Conservation (phyloP, 2,888 invertebrate genomes). For the Selenia dentaria region DNA sequence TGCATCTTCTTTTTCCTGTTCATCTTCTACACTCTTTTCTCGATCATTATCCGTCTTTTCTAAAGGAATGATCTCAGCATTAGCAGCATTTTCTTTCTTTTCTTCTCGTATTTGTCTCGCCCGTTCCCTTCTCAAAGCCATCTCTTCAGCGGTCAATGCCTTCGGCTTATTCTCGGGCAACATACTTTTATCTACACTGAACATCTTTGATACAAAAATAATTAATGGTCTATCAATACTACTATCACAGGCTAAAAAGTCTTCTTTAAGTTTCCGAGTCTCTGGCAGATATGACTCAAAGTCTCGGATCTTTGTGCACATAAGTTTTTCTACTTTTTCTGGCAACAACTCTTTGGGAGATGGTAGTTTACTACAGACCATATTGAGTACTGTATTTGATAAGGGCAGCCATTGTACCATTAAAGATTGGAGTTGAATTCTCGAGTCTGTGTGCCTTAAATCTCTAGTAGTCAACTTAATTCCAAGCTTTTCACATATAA, state of each 20-base stretch:
- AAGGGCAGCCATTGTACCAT: slow-evolving; percentile 96
- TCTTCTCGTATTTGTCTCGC: slow-evolving; percentile 88
- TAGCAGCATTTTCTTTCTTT: slow-evolving; percentile 62
- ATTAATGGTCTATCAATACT: slow-evolving; percentile 87
- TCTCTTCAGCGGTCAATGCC: slow-evolving; percentile 90
- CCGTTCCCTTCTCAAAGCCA: slow-evolving; percentile 87
- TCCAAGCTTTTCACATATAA: slow-evolving; percentile 90
- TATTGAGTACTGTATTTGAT: slow-evolving; percentile 91
- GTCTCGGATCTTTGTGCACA: slow-evolving; percentile 89
- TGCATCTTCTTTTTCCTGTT: slow-evolving; percentile 52
- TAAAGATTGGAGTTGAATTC: slow-evolving; percentile 91
- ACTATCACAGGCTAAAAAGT: slow-evolving; percentile 88
- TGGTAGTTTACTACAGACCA: slow-evolving; percentile 93
- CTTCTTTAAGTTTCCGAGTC: slow-evolving; percentile 88
- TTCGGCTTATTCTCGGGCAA: slow-evolving; percentile 93
- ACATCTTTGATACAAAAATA: slow-evolving; percentile 96
- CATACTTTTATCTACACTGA: slow-evolving; percentile 89
- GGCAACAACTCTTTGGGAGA: slow-evolving; percentile 90
- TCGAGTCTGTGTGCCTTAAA: slow-evolving; percentile 90
- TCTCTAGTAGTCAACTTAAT: slow-evolving; percentile 91
- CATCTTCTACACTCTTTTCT: slow-evolving; percentile 70
- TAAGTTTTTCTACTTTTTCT: slow-evolving; percentile 92
- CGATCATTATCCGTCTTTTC: slow-evolving; percentile 45
- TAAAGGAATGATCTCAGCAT: slow-evolving; percentile 35
- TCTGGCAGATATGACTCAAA: slow-evolving; percentile 88